These are phyloP conservation scores for Heliconius aoede DNA, from an alignment of 2,888 invertebrate species.

Conservation along the genomic window DNA sequence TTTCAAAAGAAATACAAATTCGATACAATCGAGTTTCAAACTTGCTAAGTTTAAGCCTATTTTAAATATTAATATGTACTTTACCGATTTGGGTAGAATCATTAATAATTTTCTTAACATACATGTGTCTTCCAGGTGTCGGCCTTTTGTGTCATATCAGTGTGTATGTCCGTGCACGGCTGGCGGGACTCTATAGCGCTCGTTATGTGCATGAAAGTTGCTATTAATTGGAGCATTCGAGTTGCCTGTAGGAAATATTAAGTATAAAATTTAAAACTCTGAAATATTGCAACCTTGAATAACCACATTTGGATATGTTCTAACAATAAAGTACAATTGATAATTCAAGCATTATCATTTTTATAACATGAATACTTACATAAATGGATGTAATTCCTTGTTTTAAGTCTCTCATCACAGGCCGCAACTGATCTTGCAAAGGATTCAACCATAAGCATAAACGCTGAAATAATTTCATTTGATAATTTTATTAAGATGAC, in stretches of 20 bases:
- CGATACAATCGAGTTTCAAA: too few species aligned
- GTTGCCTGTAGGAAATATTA: constrained; percentile 61
- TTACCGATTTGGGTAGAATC: too few species aligned
- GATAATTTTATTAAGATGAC: not conserved
- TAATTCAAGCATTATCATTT: not conserved
- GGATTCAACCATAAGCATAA: constrained; percentile 78
- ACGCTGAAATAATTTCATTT: constrained; percentile 59
- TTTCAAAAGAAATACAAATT: too few species aligned
- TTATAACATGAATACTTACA: constrained; percentile 55
- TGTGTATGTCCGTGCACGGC: constrained; percentile 67
- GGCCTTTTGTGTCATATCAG: constrained; percentile 56
- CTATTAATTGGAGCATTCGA: constrained; percentile 68
- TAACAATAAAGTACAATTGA: not conserved
- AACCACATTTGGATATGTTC: not conserved
- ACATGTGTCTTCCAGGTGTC: constrained; percentile 63
- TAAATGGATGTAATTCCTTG: constrained; percentile 73
- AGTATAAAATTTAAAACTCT: too few species aligned
- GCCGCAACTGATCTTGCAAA: constrained; percentile 76
- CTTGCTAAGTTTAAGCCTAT: too few species aligned
- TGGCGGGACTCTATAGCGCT: constrained; percentile 65
- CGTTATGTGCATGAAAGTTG: constrained; percentile 67
- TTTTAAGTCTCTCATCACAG: constrained; percentile 74
- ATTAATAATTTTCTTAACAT: too few species aligned
- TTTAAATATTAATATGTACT: too few species aligned
- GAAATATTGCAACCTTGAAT: not conserved